A percentile compares a stretch with the other conserved stretches of the same genome.
Conservation (phyloP, 2,797 vertebrate species). For the Eurystomus glaucurus region DNA sequence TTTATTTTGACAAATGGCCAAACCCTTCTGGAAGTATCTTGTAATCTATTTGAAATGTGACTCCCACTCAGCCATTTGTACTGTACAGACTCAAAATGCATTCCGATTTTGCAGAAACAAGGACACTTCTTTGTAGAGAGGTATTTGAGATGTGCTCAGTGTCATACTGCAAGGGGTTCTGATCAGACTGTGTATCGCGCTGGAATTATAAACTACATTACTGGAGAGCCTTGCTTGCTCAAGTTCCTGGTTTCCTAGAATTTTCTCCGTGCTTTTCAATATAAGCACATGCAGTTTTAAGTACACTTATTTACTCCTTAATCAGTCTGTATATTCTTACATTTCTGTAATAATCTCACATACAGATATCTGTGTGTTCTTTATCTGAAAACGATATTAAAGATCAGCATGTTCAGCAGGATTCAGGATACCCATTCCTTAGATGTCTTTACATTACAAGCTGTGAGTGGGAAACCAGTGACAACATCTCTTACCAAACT, state of each 20-base stretch:
- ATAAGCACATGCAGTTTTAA: background rate
- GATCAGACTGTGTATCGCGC: background rate
- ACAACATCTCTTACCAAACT: background rate
- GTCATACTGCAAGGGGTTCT: background rate
- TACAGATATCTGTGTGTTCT: background rate
- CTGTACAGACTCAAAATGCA: background rate
- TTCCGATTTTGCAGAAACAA: background rate
- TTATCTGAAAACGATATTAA: background rate
- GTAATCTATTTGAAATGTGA: background rate
- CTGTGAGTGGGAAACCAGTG: background rate
- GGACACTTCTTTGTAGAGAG: background rate
- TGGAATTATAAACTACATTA: background rate
- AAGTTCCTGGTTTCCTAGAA: background rate
- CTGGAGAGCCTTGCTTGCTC: background rate
- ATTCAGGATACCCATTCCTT: background rate
- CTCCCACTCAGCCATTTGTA: background rate
- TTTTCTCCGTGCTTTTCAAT: background rate
- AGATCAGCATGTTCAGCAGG: background rate
- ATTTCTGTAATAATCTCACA: background rate
- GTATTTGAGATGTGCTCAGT: background rate
- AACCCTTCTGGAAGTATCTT: background rate
- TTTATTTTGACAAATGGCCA: background rate
- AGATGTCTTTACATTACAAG: background rate
- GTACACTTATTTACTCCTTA: background rate
- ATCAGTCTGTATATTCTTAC: background rate